A percentile compares a stretch with the other conserved stretches of the same genome.
Conservation (phyloP, 1,140 invertebrate genomes). For the Harlomillsia oculata region DNA sequence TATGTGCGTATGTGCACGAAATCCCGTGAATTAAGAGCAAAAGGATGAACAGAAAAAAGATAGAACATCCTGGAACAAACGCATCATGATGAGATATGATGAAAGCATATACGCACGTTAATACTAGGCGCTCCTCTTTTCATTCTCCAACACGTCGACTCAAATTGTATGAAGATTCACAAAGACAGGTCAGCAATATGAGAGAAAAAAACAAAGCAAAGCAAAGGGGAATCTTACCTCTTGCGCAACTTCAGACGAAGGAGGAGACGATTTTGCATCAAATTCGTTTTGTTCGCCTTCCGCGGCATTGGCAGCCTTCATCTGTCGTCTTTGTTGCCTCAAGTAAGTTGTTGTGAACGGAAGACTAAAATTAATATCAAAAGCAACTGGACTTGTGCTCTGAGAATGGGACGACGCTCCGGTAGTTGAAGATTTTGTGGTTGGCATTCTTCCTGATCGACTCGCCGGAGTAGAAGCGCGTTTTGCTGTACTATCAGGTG, state of each 20-base stretch:
- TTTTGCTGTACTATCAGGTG: slow-evolving; percentile 13
- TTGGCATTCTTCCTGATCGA: slow-evolving; percentile 13
- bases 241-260: slow-evolving; percentile 7
- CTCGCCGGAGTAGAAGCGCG: neutral
- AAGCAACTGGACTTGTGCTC: slow-evolving; percentile 36
- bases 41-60: too few species aligned
- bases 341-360: slow-evolving; percentile 77
- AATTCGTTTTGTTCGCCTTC: slow-evolving; percentile 14
- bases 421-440: slow-evolving; percentile 12
- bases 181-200: neutral
- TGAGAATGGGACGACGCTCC: slow-evolving; percentile 17
- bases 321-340: slow-evolving; percentile 47
- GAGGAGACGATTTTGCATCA: slow-evolving; percentile 3
- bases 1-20: too few species aligned
- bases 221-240: slow-evolving; percentile 5
- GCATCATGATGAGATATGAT: too few species aligned
- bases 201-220: slow-evolving; percentile 1
- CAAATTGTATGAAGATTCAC: too few species aligned
- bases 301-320: neutral
- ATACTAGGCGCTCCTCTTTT: too few species aligned
- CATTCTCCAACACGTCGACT: too few species aligned
- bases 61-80: too few species aligned
- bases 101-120: too few species aligned
- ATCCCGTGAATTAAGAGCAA: too few species aligned
- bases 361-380: slow-evolving; percentile 62